Evolutionary conservation across 2,888 invertebrate genomes (phyloP).

Genomic region (Pterostichus madidus): DNA sequence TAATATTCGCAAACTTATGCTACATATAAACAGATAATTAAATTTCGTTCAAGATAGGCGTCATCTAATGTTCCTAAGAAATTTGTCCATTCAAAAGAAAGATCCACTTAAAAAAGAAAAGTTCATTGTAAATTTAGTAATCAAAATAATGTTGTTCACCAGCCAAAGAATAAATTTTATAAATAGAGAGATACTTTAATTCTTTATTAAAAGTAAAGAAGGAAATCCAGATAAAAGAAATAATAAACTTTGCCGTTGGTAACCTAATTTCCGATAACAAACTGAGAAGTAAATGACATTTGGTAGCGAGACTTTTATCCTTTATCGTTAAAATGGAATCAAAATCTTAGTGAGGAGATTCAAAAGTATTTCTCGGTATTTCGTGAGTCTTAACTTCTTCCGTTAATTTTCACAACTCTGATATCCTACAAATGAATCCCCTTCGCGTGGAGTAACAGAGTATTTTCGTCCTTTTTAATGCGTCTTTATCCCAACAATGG

Average conservation of each 20-base stretch:
- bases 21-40: too few relatives aligned
- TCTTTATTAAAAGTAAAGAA: too few relatives aligned
- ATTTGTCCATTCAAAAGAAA: too few relatives aligned
- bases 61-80: too few relatives aligned
- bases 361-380: conserved; percentile 40
- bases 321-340: conserved; percentile 21
- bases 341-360: conserved; percentile 24
- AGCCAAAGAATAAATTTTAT: too few relatives aligned
- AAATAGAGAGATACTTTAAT: too few relatives aligned
- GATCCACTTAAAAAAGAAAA: too few relatives aligned
- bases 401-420: conserved; percentile 49
- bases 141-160: too few relatives aligned
- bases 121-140: too few relatives aligned
- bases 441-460: conserved; percentile 22
- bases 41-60: too few relatives aligned
- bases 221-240: neutral
- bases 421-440: conserved; percentile 45
- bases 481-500: conserved; percentile 55
- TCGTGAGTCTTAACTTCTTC: conserved; percentile 28
- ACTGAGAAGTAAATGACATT: neutral
- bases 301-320: neutral
- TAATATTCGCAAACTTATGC: too few relatives aligned
- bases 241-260: neutral
- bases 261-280: conserved; percentile 7
- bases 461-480: conserved; percentile 56